Conservation (phyloP, 1,140 invertebrate genomes). For the Drosophila lacteicornis region DNA sequence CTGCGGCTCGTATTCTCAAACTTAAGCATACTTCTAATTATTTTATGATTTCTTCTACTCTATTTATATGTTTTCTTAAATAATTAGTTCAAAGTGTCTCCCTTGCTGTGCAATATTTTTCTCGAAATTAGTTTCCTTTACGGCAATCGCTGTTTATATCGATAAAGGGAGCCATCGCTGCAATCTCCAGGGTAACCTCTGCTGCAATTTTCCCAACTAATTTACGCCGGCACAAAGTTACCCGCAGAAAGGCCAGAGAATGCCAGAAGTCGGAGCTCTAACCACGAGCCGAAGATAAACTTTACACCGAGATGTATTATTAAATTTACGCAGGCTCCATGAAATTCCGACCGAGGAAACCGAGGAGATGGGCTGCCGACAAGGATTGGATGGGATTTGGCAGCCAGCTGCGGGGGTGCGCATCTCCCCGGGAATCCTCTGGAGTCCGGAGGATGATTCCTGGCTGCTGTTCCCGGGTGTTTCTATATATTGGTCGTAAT, state of each 20-base stretch:
- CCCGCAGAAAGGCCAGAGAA: constrained; percentile 30
- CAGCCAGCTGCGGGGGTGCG: constrained; percentile 39
- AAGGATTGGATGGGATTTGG: constrained; percentile 39
- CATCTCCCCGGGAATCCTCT: constrained; percentile 3
- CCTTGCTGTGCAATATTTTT: not conserved
- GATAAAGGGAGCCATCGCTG: constrained; percentile 8
- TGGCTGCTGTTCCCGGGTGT: not conserved
- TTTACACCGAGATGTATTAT: constrained; percentile 75
- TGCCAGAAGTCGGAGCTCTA: constrained; percentile 24
- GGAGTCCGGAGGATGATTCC: constrained; percentile 19
- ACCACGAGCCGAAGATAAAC: constrained; percentile 64
- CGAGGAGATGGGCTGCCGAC: constrained; percentile 19
- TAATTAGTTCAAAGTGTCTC: constrained; percentile 1
- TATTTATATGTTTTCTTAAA: not conserved
- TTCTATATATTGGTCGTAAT: constrained; percentile 71
- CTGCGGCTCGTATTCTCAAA: not conserved
- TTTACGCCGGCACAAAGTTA: constrained; percentile 47
- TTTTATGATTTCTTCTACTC: not conserved
- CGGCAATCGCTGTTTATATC: constrained; percentile 18
- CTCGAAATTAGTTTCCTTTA: constrained; percentile 17
- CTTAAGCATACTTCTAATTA: not conserved
- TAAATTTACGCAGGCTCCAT: constrained; percentile 65
- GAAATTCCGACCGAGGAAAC: constrained; percentile 37
- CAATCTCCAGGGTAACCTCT: constrained; percentile 20
- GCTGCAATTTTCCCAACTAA: constrained; percentile 45